A percentile compares a stretch with the other conserved stretches of the same genome.
These are phyloP conservation scores for Galleria mellonella DNA, from an alignment of 1,140 invertebrate genomes.

Conservation along the genomic window DNA sequence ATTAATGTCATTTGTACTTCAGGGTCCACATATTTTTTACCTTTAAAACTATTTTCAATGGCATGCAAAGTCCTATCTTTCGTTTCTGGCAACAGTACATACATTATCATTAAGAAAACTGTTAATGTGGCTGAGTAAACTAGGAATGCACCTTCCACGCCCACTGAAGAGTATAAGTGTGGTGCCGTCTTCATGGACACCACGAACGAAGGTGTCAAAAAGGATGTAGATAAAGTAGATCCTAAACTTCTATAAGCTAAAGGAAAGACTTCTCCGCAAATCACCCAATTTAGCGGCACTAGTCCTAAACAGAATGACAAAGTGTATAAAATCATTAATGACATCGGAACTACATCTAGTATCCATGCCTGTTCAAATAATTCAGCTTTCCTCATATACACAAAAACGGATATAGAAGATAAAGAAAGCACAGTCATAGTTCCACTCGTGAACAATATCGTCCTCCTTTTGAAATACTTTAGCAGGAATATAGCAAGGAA, in stretches of 20 bases:
- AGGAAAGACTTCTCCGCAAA: constrained; percentile 66
- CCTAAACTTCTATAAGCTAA: constrained; percentile 63
- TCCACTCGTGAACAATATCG: constrained; percentile 58
- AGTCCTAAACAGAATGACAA: constrained; percentile 60
- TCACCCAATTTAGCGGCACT: constrained; percentile 63
- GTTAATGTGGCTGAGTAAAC: constrained; percentile 53
- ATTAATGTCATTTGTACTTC: constrained; percentile 54
- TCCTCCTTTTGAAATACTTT: constrained; percentile 51
- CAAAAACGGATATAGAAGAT: constrained; percentile 46
- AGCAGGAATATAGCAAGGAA: constrained; percentile 61
- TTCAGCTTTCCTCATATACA: constrained; percentile 50
- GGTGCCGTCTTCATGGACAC: constrained; percentile 68
- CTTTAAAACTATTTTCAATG: constrained; percentile 65
- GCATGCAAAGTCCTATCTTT: constrained; percentile 62
- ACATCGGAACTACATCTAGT: constrained; percentile 46
- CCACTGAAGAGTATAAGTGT: constrained; percentile 55
- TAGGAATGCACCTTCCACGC: constrained; percentile 59
- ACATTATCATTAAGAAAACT: constrained; percentile 49
- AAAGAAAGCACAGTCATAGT: constrained; percentile 52
- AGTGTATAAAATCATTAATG: constrained; percentile 53
- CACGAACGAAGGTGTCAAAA: constrained; percentile 59
- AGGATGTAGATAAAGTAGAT: constrained; percentile 61
- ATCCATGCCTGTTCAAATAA: constrained; percentile 34
- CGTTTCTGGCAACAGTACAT: constrained; percentile 55
- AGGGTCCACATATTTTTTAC: constrained; percentile 28